Conservation (phyloP, 2,888 invertebrate genomes). For the Pelosia muscerda region DNA sequence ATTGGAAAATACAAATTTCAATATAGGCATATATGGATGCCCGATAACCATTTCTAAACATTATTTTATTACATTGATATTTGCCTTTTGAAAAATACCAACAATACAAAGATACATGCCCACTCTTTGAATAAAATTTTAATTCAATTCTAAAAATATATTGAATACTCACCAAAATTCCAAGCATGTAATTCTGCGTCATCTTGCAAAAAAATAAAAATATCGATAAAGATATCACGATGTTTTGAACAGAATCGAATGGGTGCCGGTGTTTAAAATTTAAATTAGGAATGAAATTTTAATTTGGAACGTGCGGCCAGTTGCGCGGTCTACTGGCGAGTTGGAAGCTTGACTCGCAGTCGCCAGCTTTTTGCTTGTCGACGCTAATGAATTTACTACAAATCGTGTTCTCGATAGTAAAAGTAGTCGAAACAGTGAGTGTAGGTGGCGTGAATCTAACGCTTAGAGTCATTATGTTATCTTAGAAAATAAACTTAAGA, state of each 20-base stretch:
- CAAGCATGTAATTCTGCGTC: constrained; percentile 58
- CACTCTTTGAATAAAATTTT: neutral
- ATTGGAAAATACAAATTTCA: neutral
- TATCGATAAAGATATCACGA: constrained; percentile 50
- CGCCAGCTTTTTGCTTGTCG: constrained; percentile 70
- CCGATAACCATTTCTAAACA: too few species aligned
- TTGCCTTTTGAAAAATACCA: neutral
- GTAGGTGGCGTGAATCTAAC: constrained; percentile 7
- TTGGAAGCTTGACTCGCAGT: constrained; percentile 58
- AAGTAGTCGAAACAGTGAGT: constrained; percentile 11
- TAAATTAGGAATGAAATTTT: constrained; percentile 40
- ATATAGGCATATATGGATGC: neutral
- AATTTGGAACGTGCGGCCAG: constrained; percentile 57
- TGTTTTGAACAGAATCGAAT: constrained; percentile 32
- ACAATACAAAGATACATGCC: neutral
- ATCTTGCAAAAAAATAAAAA: constrained; percentile 47
- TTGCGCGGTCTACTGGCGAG: constrained; percentile 58
- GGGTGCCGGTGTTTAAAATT: constrained; percentile 38
- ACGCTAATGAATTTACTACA: constrained; percentile 51
- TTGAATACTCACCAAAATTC: constrained; percentile 64
- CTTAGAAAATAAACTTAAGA: neutral
- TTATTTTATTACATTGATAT: neutral
- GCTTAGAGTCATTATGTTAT: neutral
- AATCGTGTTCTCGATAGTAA: constrained; percentile 55
- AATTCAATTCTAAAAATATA: constrained; percentile 10